Conservation (phyloP, 2,888 invertebrate species). For the Plebejus anna region DNA sequence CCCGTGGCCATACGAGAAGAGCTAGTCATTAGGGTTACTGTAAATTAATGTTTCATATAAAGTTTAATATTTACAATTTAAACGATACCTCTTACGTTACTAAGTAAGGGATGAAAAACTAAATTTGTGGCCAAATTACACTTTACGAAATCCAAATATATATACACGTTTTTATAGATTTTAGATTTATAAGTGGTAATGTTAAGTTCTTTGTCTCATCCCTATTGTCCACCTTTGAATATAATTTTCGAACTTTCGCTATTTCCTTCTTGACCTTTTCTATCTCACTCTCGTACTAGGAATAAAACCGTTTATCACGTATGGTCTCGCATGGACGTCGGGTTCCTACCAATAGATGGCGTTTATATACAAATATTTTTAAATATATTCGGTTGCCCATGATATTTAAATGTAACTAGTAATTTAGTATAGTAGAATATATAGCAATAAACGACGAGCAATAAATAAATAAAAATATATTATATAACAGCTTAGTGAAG, state of each 20-base stretch:
- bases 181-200: slow-evolving; percentile 52
- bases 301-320: slow-evolving; percentile 29
- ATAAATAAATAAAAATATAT: slow-evolving; percentile 54
- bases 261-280: neutral
- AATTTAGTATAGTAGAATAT: slow-evolving; percentile 59
- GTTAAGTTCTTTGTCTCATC: slow-evolving; percentile 45
- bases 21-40: slow-evolving; percentile 78
- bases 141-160: slow-evolving; percentile 76
- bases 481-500: slow-evolving; percentile 69
- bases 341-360: slow-evolving; percentile 27
- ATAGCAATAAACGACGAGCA: slow-evolving; percentile 76
- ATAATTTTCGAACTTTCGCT: slow-evolving; percentile 19
- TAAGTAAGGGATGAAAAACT: slow-evolving; percentile 67
- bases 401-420: slow-evolving; percentile 36
- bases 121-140: slow-evolving; percentile 80
- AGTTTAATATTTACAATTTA: slow-evolving; percentile 67
- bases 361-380: slow-evolving; percentile 30
- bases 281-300: slow-evolving; percentile 14
- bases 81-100: slow-evolving; percentile 62
- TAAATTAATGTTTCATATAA: slow-evolving; percentile 68
- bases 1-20: slow-evolving; percentile 75
- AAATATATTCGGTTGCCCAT: slow-evolving; percentile 36
- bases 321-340: slow-evolving; percentile 32
- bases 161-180: slow-evolving; percentile 73
- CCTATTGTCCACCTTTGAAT: slow-evolving; percentile 14